phyloP scores from a whole-genome alignment of 2,797 vertebrate genomes.

The Pseudocheirus occidentalis region DNA sequence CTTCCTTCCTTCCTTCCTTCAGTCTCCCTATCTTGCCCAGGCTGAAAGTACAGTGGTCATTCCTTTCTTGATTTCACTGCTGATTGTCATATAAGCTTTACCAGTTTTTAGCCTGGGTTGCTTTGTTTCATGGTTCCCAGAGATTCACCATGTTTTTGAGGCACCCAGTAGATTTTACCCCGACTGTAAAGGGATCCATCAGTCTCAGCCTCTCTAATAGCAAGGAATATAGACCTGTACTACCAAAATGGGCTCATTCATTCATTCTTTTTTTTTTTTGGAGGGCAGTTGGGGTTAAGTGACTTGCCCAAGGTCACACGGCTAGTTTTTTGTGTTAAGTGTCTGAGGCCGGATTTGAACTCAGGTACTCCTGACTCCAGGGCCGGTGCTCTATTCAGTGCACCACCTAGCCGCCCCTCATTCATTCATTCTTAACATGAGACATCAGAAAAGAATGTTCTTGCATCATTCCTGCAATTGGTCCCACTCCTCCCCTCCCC shows the following conservation, averaged over 20 bases:
- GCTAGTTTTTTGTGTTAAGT: too few species aligned
- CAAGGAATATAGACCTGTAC: neutral
- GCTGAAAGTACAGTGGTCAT: too few species aligned
- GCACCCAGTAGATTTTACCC: neutral
- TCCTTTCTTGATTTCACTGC: too few species aligned
- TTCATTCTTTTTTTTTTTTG: too few species aligned
- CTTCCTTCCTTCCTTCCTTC: fast-evolving
- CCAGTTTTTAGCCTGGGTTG: neutral
- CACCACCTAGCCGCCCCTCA: too few species aligned
- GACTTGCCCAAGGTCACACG: too few species aligned
- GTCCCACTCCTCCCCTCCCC: neutral
- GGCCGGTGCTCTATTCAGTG: too few species aligned
- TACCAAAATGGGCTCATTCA: neutral
- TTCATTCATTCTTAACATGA: neutral
- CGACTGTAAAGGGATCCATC: neutral
- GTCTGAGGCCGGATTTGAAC: too few species aligned
- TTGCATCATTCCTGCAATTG: neutral
- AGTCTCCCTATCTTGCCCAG: neutral
- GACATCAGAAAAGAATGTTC: neutral
- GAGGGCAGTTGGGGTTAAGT: too few species aligned
- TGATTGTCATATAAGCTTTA: too few species aligned
- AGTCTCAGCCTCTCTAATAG: neutral
- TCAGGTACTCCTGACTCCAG: too few species aligned
- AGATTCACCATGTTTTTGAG: neutral
- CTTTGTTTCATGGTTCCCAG: neutral